Percentiles rank a stretch among this genome's conserved stretches.
phyloP scores from a whole-genome alignment of 2,888 invertebrate genomes.

The Emmelina monodactyla region DNA sequence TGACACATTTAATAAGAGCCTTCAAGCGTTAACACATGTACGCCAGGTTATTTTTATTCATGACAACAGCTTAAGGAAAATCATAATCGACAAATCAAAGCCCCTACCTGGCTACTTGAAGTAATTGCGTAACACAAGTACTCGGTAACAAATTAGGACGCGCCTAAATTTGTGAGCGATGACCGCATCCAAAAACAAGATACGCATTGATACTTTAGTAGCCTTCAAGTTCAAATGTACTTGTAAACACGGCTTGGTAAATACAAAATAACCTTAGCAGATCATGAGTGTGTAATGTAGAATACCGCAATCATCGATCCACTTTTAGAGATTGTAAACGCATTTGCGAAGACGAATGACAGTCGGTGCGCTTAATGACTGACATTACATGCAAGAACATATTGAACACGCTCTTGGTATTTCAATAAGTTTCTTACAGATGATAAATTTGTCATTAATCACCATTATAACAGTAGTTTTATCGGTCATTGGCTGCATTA shows the following conservation, averaged over 20 bases:
- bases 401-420: too few relatives aligned
- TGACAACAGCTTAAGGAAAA: not conserved
- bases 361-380: not conserved
- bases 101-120: not conserved
- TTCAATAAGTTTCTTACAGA: too few relatives aligned
- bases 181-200: slow-evolving; percentile 40
- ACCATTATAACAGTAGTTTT: too few relatives aligned
- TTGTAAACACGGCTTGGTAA: too few relatives aligned
- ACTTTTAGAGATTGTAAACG: slow-evolving; percentile 1
- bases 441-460: too few relatives aligned
- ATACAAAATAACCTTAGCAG: too few relatives aligned
- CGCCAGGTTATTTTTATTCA: slow-evolving; percentile 1
- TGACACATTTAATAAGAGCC: not conserved
- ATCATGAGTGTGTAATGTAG: too few relatives aligned
- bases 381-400: not conserved
- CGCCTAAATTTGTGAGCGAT: slow-evolving; percentile 39
- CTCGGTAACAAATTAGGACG: slow-evolving; percentile 18
- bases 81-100: not conserved
- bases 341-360: not conserved
- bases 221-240: slow-evolving; percentile 36
- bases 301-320: not conserved
- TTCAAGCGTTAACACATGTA: not conserved
- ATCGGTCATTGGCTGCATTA: too few relatives aligned
- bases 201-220: slow-evolving; percentile 15
- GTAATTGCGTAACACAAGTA: slow-evolving; percentile 1